A percentile compares a stretch with the other conserved stretches of the same genome.
Conservation (phyloP, 2,797 vertebrate species). For the Menidia menidia region DNA sequence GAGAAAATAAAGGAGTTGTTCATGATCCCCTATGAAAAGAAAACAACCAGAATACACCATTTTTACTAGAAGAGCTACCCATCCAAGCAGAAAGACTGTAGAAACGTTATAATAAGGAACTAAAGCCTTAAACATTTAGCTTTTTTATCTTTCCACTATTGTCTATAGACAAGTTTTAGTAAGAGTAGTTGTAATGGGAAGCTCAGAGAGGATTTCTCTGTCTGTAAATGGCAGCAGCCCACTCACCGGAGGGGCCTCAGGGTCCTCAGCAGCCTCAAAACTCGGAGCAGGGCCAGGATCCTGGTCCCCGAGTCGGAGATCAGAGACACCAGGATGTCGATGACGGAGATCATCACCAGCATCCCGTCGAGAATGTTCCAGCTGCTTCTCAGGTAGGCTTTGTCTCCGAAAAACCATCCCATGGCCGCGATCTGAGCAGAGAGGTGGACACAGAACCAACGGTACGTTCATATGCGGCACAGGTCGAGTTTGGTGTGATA, state of each 20-base stretch:
- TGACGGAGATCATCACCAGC: slow-evolving; percentile 94
- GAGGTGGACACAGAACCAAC: background rate
- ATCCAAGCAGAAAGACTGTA: too few relatives aligned
- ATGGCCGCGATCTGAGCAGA: slow-evolving; percentile 90
- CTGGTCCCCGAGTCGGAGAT: slow-evolving; percentile 95
- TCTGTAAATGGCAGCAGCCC: background rate
- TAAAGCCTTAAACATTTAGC: too few relatives aligned
- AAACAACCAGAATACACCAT: background rate
- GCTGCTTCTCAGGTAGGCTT: slow-evolving; percentile 94
- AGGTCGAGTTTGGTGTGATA: background rate
- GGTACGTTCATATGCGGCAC: background rate
- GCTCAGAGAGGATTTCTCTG: background rate
- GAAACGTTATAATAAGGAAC: too few relatives aligned
- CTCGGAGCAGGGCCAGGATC: slow-evolving; percentile 96
- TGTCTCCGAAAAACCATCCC: slow-evolving; percentile 93
- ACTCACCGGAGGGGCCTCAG: slow-evolving; percentile 91
- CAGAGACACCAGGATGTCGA: slow-evolving; percentile 95
- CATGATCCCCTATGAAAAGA: slow-evolving; percentile 3
- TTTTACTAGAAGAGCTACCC: background rate
- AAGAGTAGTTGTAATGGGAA: too few relatives aligned
- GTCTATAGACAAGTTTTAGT: background rate
- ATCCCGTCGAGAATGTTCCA: slow-evolving; percentile 97
- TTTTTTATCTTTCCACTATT: too few relatives aligned
- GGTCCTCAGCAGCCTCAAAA: slow-evolving; percentile 92
- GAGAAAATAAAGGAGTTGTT: slow-evolving; percentile 10